These are phyloP conservation scores for Paracanthobrama guichenoti DNA, from an alignment of 2,113 vertebrate genomes.

Conservation along the genomic window DNA sequence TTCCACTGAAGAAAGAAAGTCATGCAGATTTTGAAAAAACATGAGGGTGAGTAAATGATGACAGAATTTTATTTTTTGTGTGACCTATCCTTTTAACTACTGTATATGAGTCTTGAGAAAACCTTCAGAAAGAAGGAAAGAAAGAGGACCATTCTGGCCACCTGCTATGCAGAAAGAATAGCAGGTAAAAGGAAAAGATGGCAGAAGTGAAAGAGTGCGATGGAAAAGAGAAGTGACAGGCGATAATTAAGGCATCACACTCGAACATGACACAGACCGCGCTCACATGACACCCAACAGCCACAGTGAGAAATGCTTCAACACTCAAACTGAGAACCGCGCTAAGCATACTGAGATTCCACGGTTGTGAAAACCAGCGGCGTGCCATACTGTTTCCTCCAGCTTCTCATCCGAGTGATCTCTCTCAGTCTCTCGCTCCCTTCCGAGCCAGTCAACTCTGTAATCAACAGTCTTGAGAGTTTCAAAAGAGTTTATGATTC, in stretches of 20 bases:
- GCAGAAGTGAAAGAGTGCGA: background rate
- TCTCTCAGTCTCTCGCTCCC: background rate
- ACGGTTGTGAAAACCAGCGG: background rate
- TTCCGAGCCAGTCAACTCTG: background rate
- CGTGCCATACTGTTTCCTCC: background rate
- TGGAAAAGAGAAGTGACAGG: slow-evolving; percentile 32
- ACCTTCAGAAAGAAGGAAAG: slow-evolving; percentile 5
- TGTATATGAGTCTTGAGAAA: background rate
- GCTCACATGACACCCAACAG: background rate
- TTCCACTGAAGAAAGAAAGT: background rate
- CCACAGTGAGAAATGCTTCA: slow-evolving; percentile 5
- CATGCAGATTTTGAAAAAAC: too few relatives aligned
- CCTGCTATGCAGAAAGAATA: background rate
- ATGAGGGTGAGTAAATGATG: background rate
- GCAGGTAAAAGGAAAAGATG: slow-evolving; percentile 11
- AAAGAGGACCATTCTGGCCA: background rate
- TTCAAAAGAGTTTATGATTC: slow-evolving; percentile 27
- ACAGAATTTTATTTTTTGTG: background rate
- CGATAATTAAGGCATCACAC: slow-evolving; percentile 53
- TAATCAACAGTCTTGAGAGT: background rate
- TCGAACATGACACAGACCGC: slow-evolving; percentile 37
- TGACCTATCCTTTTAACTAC: background rate
- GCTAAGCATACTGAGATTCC: background rate
- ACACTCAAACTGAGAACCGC: background rate
- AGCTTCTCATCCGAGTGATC: background rate